Evolutionary conservation across 2,888 invertebrate species (phyloP), one percentile per base, ranked within the genome.

Genomic region (Rotaria socialis): DNA sequence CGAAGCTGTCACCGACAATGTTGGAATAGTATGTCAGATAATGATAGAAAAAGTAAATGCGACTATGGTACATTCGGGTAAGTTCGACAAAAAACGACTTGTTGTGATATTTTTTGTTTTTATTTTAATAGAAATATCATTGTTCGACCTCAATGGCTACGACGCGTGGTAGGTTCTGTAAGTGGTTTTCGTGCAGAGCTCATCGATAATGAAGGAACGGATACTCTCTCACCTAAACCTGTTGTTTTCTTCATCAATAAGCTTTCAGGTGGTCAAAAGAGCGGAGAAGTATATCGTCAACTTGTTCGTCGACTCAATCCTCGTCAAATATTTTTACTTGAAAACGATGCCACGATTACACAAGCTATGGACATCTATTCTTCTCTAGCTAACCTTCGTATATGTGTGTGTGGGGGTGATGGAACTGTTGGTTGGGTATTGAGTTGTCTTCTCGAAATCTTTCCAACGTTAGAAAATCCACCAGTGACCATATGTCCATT

Each of bases 371-470:
- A 1, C 0, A 67, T 67, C 35, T 47, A 50, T 24, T 47, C 84
- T 7, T 50, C 84, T 84, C 84, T 84, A 11, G 14, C 1, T 24
- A 50, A 84, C 47, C 4, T 24, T 43, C 47, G 24, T 24, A n/a
- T 50, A n/a, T 50, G 50, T 96, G 96, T 92, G 94, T 99, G 99
- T 92, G 99, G 99, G 87, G 99, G 99, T 24, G 99, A 99, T 92
- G 99, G 99, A 88, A 99, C 99, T 86, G 97, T 99, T 89, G 99
- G 99, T 88, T 99, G 99, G 91, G 98, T 98, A 88, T 93, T 99
- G 89, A 98, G 99, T 92, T 99, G 99, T 92, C 93, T 99, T 90
- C 99, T 99, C 92, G 99, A 99, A 92, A 98, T 99, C 47, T 98
- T 99, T 60, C 91, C 99, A 93, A 99, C 99, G 92, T 97, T 97